Percentiles rank a stretch among this genome's conserved stretches.
These are phyloP conservation scores for Andrena haemorrhoa DNA, from an alignment of 2,888 invertebrate genomes.

Conservation along the genomic window DNA sequence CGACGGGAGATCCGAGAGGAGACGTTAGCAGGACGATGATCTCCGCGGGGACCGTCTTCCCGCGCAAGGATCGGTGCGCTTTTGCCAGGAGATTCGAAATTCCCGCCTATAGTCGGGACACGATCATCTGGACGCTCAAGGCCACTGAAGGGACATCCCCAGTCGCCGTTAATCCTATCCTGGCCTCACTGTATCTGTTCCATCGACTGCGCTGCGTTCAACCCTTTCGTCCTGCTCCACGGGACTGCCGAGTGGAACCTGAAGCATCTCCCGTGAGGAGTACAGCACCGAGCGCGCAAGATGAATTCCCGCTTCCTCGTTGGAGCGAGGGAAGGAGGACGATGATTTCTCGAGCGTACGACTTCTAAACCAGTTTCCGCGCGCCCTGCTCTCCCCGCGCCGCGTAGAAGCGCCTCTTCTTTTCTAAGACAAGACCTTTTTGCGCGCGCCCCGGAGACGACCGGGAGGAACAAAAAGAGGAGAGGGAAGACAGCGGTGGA, in stretches of 20 bases:
- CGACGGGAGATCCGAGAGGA: slow-evolving; percentile 63
- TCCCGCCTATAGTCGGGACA: neutral
- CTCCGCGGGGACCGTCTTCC: slow-evolving; percentile 55
- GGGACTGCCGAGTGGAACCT: neutral
- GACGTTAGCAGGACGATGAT: slow-evolving; percentile 72
- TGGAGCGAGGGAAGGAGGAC: slow-evolving; percentile 11
- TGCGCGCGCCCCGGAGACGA: slow-evolving; percentile 22
- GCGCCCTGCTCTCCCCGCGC: slow-evolving; percentile 31
- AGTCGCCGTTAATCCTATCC: too few species aligned
- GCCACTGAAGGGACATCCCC: neutral
- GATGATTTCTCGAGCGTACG: slow-evolving; percentile 59
- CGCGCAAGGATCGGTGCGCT: slow-evolving; percentile 45
- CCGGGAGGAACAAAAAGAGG: neutral
- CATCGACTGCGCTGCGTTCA: neutral
- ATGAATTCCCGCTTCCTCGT: slow-evolving; percentile 42
- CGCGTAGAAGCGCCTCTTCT: slow-evolving; percentile 60
- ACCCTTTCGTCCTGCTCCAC: neutral
- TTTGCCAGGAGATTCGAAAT: slow-evolving; percentile 40
- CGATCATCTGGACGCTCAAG: neutral
- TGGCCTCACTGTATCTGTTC: neutral
- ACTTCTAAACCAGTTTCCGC: slow-evolving; percentile 73
- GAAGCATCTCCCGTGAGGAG: slow-evolving; percentile 27
- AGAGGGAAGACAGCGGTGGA: neutral
- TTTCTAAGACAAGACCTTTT: slow-evolving; percentile 64
- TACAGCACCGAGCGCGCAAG: slow-evolving; percentile 13